Evolutionary conservation across 1,140 invertebrate genomes (phyloP), one percentile per base, ranked within the genome.

Genomic region (Ceratoteleas bidentatus): DNA sequence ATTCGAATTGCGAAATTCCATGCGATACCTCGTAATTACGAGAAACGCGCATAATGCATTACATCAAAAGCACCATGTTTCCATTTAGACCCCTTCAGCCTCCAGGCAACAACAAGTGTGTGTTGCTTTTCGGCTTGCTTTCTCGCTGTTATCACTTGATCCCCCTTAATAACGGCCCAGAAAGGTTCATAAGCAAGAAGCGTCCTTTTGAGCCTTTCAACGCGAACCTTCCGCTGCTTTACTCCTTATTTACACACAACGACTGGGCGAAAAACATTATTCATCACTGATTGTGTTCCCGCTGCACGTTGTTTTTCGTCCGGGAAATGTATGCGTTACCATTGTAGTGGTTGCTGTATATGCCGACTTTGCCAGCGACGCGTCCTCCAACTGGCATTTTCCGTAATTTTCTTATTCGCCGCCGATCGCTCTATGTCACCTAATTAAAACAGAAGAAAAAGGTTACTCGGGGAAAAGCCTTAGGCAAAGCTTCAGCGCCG

Each of bases 351-450:
- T 94, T 93, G 85, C 93, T 94, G 88, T 94, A 95, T 83, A 94
- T 94, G 58, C 94, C 94, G 87, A 94, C 93, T 89, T 95, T 95
- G 78, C 94, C 94, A 79, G 94, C 94, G 58, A 95, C 94, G 24
- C 94, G 92, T 82, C 93, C 94, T 53, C 94, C 93, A 56, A 92
- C 93, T 54, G 91, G 91, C 90, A 90, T 92, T 65, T 85, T 86
- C 56, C 14, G 75, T 72, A 66, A n/a, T 62, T 52, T 54, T 57
- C 60, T 61, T 47, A 38, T 33, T 62, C 58, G 14, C 53, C 58
- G 11, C 65, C 33, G 68, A 49, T 79, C 53, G n/a, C 62, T 33
- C n/a, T 81, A 80, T 74, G 84, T 78, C 78, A 86, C 84, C 81
- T 83, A 75, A 65, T 74, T 66, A 50, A 70, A 75, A 15, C 10